Conservation (phyloP, 2,113 vertebrate genomes). For the Calypte anna region DNA sequence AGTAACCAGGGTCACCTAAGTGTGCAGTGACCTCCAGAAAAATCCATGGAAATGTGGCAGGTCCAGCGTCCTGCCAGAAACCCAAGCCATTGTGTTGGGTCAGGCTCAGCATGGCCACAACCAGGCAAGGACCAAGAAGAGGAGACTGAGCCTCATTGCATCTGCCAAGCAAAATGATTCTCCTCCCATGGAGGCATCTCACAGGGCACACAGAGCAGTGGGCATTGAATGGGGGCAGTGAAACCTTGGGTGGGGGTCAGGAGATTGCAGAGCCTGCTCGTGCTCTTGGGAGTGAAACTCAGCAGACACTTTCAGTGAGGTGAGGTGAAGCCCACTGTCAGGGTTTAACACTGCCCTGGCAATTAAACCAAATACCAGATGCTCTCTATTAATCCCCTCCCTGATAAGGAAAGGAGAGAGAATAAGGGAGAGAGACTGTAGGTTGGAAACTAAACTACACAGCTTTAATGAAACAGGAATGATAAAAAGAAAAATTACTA, state of each 20-base stretch:
- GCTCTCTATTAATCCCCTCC: too few species aligned
- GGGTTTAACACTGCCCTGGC: too few species aligned
- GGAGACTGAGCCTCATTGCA: background rate
- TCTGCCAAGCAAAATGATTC: background rate
- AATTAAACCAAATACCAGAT: too few species aligned
- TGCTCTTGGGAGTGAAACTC: background rate
- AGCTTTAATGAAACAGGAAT: too few species aligned
- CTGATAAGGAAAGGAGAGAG: too few species aligned
- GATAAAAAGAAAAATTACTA: too few species aligned
- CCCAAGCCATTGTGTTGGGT: background rate
- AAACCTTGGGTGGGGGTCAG: background rate
- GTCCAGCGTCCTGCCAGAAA: background rate
- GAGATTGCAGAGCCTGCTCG: background rate
- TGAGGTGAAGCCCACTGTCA: background rate
- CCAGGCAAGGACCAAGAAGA: background rate
- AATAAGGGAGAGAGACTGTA: too few species aligned
- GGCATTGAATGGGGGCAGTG: too few species aligned
- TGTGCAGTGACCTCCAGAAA: background rate
- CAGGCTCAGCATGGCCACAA: background rate
- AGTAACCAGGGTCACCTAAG: background rate
- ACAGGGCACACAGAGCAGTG: background rate
- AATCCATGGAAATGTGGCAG: background rate
- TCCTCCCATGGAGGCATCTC: background rate
- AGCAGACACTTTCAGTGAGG: background rate
- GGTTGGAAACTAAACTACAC: too few species aligned